Base-by-base conservation (phyloP, 2,888 invertebrate genomes). In the Parascotia fuliginaria region DNA sequence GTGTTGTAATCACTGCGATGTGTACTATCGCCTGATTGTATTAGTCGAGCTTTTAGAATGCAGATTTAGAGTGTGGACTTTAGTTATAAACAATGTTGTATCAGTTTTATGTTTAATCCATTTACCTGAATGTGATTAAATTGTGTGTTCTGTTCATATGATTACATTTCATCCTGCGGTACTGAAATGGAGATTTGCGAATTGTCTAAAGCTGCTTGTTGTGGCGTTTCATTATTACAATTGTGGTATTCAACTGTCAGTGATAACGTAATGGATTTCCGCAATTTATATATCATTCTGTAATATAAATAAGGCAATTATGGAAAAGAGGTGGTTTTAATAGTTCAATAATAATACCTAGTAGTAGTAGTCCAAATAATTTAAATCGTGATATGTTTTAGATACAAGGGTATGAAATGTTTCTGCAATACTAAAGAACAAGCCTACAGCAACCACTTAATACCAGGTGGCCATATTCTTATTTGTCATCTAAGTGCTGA, bases 1-100 rank as follows among this genome's bases (percentile, higher is more conserved):
- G 24, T 24, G 24, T 24, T 24, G 24, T 24, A 24, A 24, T 24
- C 7, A 24, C 24, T 6, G 37, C 37, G 37, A 42, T 41, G 27
- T 31, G 38, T 38, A 42, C 43, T 46, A 39, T 31, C 13, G 19
- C 28, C 28, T 43, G 54, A 59, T 63, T 51, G 51, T 51, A 46
- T 39, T 59, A 39, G 51, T 12, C 29, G 24, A 41, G 33, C 44
- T 61, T 59, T 64, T 52, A 58, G 46, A 51, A 63, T 58, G 51
- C 46, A 51, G 51, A 59, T 53, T 62, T 50, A 37, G 37, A 29
- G 37, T 16, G 3, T 44, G 13, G 22, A 34, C 24, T 4, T 24
- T 24, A 7, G 24, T 1, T 24, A 7, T 24, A 4, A 24, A 24
- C 24, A 24, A 24, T 24, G 24, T 24, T 24, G 24, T 46, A 40